Evolutionary conservation across 2,113 vertebrate genomes (phyloP).

Genomic region (Paracanthobrama guichenoti): DNA sequence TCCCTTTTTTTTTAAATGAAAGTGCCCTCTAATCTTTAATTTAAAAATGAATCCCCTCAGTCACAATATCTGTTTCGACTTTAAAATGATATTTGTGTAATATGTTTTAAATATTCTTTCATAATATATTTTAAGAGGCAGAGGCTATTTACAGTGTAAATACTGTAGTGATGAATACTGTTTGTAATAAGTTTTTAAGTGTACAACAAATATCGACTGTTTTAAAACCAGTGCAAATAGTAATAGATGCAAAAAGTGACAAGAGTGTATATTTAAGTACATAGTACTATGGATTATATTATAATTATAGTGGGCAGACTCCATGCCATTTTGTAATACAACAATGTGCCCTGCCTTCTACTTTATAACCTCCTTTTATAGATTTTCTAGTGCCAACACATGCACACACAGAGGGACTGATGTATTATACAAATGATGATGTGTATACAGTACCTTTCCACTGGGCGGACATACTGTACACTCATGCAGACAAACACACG

Average conservation of each 20-base stretch:
- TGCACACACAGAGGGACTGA: constrained; percentile 27
- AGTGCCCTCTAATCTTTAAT: not conserved
- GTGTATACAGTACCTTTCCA: constrained; percentile 31
- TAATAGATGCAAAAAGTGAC: not conserved
- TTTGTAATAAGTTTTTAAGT: no score
- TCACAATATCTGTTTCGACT: no score
- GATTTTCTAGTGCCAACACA: not conserved
- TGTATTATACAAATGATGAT: constrained; percentile 22
- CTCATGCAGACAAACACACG: constrained; percentile 8
- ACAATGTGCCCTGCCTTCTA: not conserved
- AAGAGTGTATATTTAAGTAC: not conserved
- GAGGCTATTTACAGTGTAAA: no score
- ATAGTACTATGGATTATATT: not conserved
- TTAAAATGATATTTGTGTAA: no score
- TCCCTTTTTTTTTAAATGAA: not conserved
- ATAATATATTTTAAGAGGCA: no score
- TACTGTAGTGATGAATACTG: no score
- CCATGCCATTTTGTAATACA: not conserved
- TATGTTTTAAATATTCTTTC: no score
- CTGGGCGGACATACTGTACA: not conserved
- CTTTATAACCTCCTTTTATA: constrained; percentile 15
- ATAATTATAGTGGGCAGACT: not conserved
- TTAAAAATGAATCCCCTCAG: not conserved
- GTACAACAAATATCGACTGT: no score
- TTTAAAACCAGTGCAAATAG: not conserved